phyloP scores from a whole-genome alignment of 2,888 invertebrate species.

The Cosmia trapezina region DNA sequence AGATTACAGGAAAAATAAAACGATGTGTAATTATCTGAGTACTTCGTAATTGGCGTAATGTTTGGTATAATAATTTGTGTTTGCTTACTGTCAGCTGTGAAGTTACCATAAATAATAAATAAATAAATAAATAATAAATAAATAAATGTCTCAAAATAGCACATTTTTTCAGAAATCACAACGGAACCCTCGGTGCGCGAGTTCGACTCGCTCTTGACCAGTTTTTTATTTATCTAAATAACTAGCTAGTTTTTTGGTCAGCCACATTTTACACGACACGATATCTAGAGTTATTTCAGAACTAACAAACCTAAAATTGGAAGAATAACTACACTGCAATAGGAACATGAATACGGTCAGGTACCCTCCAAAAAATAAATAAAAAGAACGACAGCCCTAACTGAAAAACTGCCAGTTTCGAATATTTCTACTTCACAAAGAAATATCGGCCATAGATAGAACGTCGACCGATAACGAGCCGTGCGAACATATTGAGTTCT shows the following conservation, averaged over 20 bases:
- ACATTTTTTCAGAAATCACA: too few relatives aligned
- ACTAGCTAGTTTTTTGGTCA: not conserved
- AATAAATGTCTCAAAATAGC: too few relatives aligned
- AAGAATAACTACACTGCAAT: not conserved
- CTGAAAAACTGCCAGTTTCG: conserved; percentile 32
- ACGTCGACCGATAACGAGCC: conserved; percentile 53
- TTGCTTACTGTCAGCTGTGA: too few relatives aligned
- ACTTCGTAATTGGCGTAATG: too few relatives aligned
- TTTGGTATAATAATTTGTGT: too few relatives aligned
- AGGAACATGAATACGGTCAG: not conserved
- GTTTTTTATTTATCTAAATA: too few relatives aligned
- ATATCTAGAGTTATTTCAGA: not conserved
- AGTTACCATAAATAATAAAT: too few relatives aligned
- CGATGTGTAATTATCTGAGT: too few relatives aligned
- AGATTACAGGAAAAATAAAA: too few relatives aligned
- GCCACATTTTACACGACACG: not conserved
- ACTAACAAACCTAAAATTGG: conserved; percentile 3
- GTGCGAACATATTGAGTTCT: conserved; percentile 51
- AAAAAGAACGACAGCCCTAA: not conserved
- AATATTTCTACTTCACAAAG: conserved; percentile 52
- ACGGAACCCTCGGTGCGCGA: too few relatives aligned
- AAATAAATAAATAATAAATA: too few relatives aligned
- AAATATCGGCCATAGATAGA: conserved; percentile 41
- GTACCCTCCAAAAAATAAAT: not conserved
- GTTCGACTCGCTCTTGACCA: too few relatives aligned